Base-by-base conservation (phyloP, 2,113 vertebrate genomes). In the Emberiza fucata region DNA sequence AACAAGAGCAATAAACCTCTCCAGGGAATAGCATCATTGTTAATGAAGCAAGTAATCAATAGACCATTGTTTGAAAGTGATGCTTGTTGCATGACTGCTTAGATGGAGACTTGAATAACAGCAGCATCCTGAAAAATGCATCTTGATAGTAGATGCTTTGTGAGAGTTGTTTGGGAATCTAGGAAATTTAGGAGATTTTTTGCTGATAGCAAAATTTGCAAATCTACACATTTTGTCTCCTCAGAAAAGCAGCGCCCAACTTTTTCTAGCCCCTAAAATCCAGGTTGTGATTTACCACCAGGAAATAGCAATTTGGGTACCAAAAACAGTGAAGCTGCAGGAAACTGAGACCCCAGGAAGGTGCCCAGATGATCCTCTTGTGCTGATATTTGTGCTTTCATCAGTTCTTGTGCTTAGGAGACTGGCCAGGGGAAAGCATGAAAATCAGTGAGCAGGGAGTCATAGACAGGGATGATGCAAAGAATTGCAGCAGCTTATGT, bases 1-100 rank as follows among this genome's bases (percentile, higher is more conserved):
- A 27, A 18, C 70, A 94, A 75, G 70, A 91, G 72, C 78, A 91
- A 94, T 90, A 95, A 93, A 77, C 68, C 31, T 88, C 85, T 88
- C 71, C 18, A 42, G 68, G 40, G 90, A 95, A 88, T 27, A 81
- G 44, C 33, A 92, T 84, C 76, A 64, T 68, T 95, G 93, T 81
- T 96, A 94, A 96, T 0, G 11, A 92, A 96, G 68, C 75, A 92
- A 86, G 44, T 94, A 95, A 96, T 93, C 94, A 92, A 96, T 68
- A 93, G 82, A 73, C 27, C 53, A 81, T 86, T 90, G 82, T 88
- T 95, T 83, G 60, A 90, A 93, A 95, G 71, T 11, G 1, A 50
- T 93, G 72, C 85, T 92, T 86, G 60, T 90, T 90, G 79, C 71
- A 31, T 83, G 85, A 77, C 63, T 82, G 92, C 85, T 92, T 86